These are phyloP conservation scores for Drosophila miranda DNA, from an alignment of 1,140 invertebrate genomes.

Conservation along the genomic window DNA sequence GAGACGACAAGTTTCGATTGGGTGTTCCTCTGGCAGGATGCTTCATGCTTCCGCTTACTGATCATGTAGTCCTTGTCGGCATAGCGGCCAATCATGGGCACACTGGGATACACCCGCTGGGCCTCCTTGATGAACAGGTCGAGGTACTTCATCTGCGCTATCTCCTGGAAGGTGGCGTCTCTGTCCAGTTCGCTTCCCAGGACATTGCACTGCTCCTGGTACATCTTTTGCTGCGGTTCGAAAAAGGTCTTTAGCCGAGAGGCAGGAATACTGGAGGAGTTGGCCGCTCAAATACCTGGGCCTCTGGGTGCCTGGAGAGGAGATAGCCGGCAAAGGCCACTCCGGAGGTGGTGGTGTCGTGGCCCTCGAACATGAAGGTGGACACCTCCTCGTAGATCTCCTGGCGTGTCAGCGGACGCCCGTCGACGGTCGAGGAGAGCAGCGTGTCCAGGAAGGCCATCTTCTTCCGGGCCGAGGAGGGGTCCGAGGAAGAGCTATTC, in stretches of 20 bases:
- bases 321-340: constrained; percentile 76
- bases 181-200: constrained; percentile 82
- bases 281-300: constrained; percentile 40
- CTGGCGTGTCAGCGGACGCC: constrained; percentile 84
- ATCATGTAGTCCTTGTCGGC: constrained; percentile 41
- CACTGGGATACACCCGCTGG: constrained; percentile 87
- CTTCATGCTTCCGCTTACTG: constrained; percentile 23
- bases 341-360: constrained; percentile 81
- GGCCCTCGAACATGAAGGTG: constrained; percentile 88
- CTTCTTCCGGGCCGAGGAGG: constrained; percentile 36
- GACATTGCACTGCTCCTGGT: constrained; percentile 82
- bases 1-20: not conserved
- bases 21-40: too few species aligned
- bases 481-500: constrained; percentile 2
- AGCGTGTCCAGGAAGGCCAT: constrained; percentile 73
- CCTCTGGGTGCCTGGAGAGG: constrained; percentile 63
- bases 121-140: constrained; percentile 87
- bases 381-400: constrained; percentile 88
- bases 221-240: constrained; percentile 73
- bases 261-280: too few species aligned
- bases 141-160: constrained; percentile 86
- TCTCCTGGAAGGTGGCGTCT: constrained; percentile 83
- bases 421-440: constrained; percentile 82
- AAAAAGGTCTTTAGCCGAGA: not conserved
- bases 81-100: constrained; percentile 85